Evolutionary conservation across 2,113 vertebrate genomes (phyloP).

Genomic region (Himantopus leucocephalus): DNA sequence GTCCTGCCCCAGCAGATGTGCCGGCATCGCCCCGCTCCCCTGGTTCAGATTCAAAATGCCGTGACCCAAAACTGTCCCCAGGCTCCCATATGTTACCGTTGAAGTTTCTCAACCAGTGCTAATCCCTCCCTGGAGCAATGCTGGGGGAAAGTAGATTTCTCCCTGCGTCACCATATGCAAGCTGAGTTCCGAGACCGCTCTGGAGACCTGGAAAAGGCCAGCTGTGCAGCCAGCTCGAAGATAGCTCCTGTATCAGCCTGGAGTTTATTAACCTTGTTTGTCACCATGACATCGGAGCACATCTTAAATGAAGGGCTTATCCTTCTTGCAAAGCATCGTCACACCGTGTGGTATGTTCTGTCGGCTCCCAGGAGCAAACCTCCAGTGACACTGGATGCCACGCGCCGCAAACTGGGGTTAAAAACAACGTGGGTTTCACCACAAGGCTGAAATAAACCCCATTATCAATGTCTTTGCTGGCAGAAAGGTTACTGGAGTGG

Average conservation of each 20-base stretch:
- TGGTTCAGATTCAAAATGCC: not conserved
- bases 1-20: too few species aligned
- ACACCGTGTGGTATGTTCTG: not conserved
- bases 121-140: not conserved
- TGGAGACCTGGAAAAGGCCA: not conserved
- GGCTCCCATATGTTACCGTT: not conserved
- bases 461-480: not conserved
- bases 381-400: not conserved
- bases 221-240: not conserved
- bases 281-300: not conserved
- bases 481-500: not conserved
- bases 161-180: not conserved
- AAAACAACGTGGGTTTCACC: not conserved
- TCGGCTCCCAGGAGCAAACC: not conserved
- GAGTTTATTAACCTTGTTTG: not conserved
- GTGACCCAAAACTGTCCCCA: not conserved
- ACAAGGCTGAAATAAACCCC: not conserved
- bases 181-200: not conserved
- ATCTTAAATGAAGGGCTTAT: not conserved
- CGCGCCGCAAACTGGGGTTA: rapidly evolving
- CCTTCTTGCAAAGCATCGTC: not conserved
- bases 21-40: rapidly evolving
- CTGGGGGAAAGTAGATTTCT: not conserved
- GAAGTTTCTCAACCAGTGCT: not conserved
- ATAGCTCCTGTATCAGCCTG: rapidly evolving